Base-by-base conservation (phyloP, 2,797 vertebrate species). In the Hyperoplus immaculatus region DNA sequence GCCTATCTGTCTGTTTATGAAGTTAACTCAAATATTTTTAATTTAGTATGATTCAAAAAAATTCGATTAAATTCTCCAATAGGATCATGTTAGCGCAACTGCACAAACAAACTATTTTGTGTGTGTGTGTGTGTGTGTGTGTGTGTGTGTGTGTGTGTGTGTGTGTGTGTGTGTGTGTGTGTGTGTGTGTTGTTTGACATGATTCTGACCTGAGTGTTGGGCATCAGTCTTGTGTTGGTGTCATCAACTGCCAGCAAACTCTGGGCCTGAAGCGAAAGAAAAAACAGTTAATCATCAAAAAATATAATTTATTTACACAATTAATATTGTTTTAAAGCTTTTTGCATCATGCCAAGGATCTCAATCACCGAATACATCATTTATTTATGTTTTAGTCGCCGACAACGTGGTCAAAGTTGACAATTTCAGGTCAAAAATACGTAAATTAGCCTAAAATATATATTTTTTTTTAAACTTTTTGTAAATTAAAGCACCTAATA, bases 251-350 rank as follows among this genome's bases (percentile, higher is more conserved):
- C 47, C 77, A 82, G 66, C 6, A 4, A 0, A 3, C 0, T 11
- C 88, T 93, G 89, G 69, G 86, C 88, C 92, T 93, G 75, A 15
- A 55, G 3, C 38, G 21, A 0, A 68, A 56, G 60, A 0, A 39
- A 13, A 58, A 49, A 16, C n/a, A 21, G 2, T 38, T 72, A 3
- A 72, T 45, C 42, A 18, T 57, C 8, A 54, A 4, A 16, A 13
- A 9, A 41, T 8, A 12, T n/a, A 0, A 29, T 29, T 29, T 3
- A 29, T 29, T n/a, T n/a, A 51, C 7, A 16, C 47, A 6, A 6
- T 50, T 16, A 50, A 50, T 50, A 1, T n/a, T 16, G 6, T 50
- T 50, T 16, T 3, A 16, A 49, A 49, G 14, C 16, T 7, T 50
- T 50, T 3, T 16, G 6, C 15, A 8, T 50, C 6, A 13, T 15